phyloP scores from a whole-genome alignment of 92 coral and sea anemone genomes.

The Siderastrea radians region DNA sequence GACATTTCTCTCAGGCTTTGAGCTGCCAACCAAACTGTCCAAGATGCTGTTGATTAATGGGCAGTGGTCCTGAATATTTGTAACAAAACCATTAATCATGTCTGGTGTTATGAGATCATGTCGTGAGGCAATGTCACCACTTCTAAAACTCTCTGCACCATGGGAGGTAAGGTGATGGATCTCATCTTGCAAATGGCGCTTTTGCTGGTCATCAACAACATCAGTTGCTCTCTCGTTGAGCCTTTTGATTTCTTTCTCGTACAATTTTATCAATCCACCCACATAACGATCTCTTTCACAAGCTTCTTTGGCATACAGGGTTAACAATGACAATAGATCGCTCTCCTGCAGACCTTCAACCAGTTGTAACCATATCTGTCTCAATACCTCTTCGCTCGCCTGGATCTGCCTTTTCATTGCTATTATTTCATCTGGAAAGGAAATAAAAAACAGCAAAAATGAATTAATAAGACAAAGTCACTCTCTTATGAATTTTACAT shows the following conservation, averaged over 20 bases:
- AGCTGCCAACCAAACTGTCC: conserved; percentile 26
- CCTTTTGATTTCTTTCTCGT: conserved; percentile 24
- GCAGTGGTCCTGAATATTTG: conserved; percentile 17
- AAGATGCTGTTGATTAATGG: conserved; percentile 54
- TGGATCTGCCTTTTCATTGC: conserved; percentile 26
- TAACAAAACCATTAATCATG: conserved; percentile 18
- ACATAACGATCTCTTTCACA: conserved; percentile 22
- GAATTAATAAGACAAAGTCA: too few species aligned
- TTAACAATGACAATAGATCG: conserved; percentile 9
- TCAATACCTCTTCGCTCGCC: conserved; percentile 23
- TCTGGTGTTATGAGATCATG: conserved; percentile 29
- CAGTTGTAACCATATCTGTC: conserved; percentile 25
- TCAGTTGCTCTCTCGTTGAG: neutral
- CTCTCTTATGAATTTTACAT: too few species aligned
- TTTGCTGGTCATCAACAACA: conserved; percentile 20
- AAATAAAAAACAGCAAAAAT: neutral
- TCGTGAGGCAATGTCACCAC: neutral
- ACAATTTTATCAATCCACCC: conserved; percentile 19
- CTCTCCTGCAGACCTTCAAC: conserved; percentile 28
- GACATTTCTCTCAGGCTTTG: conserved; percentile 27
- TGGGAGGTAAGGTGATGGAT: conserved; percentile 26
- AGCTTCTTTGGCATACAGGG: conserved; percentile 16
- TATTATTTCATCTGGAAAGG: conserved; percentile 22
- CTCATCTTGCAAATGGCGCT: conserved; percentile 27
- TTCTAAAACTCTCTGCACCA: conserved; percentile 2